These are phyloP conservation scores for Orthosia cruda DNA, from an alignment of 2,888 invertebrate genomes.

Conservation along the genomic window DNA sequence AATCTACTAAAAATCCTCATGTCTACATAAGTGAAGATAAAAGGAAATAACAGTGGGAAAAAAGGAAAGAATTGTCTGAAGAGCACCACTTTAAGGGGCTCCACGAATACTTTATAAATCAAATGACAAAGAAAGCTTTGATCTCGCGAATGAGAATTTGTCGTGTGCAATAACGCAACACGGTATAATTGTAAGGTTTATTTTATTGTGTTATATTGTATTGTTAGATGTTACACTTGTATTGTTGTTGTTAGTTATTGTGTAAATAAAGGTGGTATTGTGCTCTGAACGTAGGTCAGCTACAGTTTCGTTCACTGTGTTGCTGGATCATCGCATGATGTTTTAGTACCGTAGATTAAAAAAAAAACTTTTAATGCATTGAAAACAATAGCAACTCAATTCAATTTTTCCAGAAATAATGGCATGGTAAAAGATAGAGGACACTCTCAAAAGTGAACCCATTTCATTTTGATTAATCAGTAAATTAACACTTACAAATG, in stretches of 20 bases:
- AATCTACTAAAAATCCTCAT: constrained; percentile 37
- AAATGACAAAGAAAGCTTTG: constrained; percentile 68
- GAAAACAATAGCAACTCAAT: too few species aligned
- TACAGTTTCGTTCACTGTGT: neutral
- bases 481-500: too few species aligned
- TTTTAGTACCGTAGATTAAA: neutral
- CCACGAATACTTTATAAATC: constrained; percentile 65
- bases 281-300: neutral
- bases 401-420: too few species aligned
- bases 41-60: constrained; percentile 40
- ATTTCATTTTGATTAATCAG: neutral
- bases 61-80: constrained; percentile 28
- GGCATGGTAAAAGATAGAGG: too few species aligned
- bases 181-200: constrained; percentile 44
- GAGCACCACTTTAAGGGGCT: constrained; percentile 50
- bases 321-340: neutral
- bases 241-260: constrained; percentile 4
- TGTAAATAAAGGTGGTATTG: constrained; percentile 1
- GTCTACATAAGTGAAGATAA: constrained; percentile 38
- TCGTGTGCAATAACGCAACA: constrained; percentile 56
- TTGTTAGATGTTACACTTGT: too few species aligned
- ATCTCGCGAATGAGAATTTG: constrained; percentile 57
- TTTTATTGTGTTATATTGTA: constrained; percentile 30
- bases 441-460: neutral
- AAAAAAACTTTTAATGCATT: too few species aligned